Percentiles rank a stretch among this genome's conserved stretches.
Evolutionary conservation across 2,888 invertebrate species (phyloP).

Genomic region (Eudemis profundana): DNA sequence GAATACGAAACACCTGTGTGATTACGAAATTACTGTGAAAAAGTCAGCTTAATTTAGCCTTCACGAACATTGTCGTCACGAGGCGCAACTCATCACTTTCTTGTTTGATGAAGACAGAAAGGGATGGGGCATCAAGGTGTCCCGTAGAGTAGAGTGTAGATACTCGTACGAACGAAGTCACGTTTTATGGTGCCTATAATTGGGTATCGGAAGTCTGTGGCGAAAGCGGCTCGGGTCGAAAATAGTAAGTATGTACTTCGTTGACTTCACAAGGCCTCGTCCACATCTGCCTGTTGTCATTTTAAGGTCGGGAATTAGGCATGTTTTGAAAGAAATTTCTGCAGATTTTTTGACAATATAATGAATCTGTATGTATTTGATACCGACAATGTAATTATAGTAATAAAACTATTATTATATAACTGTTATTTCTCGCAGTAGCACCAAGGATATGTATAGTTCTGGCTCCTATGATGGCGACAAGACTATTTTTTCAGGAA

Average conservation of each 20-base stretch:
- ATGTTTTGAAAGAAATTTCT: too few relatives aligned
- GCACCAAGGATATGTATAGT: too few relatives aligned
- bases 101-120: background rate
- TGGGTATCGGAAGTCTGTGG: slow-evolving; percentile 26
- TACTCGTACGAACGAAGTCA: too few relatives aligned
- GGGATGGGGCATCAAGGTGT: background rate
- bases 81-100: slow-evolving; percentile 23
- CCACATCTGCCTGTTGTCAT: slow-evolving; percentile 5
- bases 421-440: too few relatives aligned
- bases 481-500: too few relatives aligned
- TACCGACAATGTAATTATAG: too few relatives aligned
- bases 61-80: slow-evolving; percentile 7
- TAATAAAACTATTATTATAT: too few relatives aligned
- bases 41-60: slow-evolving; percentile 18
- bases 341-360: too few relatives aligned
- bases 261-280: slow-evolving; percentile 29
- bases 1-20: slow-evolving; percentile 6
- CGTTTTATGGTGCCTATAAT: slow-evolving; percentile 6
- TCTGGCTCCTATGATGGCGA: too few relatives aligned
- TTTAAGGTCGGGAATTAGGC: background rate
- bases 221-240: slow-evolving; percentile 34
- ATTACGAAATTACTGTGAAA: slow-evolving; percentile 24
- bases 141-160: background rate
- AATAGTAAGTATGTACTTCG: slow-evolving; percentile 27
- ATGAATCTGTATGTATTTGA: too few relatives aligned